Evolutionary conservation across 2,113 vertebrate genomes (phyloP).

Genomic region (Aix galericulata): DNA sequence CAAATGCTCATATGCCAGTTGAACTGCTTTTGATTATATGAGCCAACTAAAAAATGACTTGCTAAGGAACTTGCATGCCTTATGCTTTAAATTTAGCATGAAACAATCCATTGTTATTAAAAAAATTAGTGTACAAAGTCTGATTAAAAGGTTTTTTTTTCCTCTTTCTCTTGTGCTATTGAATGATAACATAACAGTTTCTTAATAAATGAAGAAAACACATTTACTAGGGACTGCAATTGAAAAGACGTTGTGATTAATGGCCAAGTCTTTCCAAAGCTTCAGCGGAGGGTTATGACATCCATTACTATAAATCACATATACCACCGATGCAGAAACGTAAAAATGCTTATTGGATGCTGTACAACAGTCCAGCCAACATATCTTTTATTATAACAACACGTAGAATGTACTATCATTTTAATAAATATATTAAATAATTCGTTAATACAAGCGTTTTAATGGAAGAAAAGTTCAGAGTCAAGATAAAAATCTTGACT

Average conservation of each 20-base stretch:
- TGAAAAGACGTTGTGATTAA: conserved; percentile 44
- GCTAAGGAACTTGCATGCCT: background rate
- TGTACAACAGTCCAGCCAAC: background rate
- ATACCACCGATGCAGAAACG: conserved; percentile 13
- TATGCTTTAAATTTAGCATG: background rate
- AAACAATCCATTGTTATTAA: conserved; percentile 11
- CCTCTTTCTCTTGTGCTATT: background rate
- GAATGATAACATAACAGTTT: conserved; percentile 27
- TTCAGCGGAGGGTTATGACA: conserved; percentile 38
- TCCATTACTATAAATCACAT: conserved; percentile 57
- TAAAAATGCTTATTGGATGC: background rate
- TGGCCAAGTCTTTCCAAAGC: conserved; percentile 32
- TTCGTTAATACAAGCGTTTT: background rate
- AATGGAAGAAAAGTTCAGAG: background rate
- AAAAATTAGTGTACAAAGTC: background rate
- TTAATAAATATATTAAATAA: conserved; percentile 12
- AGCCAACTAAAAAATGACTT: background rate
- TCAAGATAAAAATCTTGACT: background rate
- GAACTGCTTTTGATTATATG: background rate
- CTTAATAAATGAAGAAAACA: conserved; percentile 52
- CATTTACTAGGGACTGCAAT: conserved; percentile 13
- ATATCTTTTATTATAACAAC: background rate
- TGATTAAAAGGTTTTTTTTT: background rate
- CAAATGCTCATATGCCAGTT: background rate
- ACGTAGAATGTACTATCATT: background rate